These are phyloP conservation scores for Cyprinella venusta DNA, from an alignment of 2,797 vertebrate genomes.

Conservation along the genomic window DNA sequence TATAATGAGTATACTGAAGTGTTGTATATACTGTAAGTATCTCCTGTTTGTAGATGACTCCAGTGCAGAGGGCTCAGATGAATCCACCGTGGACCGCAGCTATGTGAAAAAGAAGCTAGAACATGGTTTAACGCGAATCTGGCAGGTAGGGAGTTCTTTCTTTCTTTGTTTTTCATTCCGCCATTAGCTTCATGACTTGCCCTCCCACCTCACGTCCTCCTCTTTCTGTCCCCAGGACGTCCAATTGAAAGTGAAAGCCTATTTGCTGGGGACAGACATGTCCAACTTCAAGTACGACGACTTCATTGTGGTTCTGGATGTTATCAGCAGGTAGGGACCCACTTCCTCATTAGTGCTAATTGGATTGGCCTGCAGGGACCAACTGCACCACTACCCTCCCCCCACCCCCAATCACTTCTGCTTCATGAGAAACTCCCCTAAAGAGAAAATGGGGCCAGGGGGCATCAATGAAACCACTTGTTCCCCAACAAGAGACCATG, in stretches of 20 bases:
- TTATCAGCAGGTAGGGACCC: constrained; percentile 91
- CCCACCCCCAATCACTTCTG: constrained; percentile 1
- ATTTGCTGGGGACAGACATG: constrained; percentile 96
- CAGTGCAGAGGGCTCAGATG: constrained; percentile 78
- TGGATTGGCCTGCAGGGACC: constrained; percentile 33
- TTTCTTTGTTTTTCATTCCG: neutral
- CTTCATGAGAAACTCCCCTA: constrained; percentile 33
- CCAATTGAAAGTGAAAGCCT: constrained; percentile 97
- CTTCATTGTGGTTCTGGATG: constrained; percentile 98
- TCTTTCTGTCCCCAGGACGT: constrained; percentile 84
- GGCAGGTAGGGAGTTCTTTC: constrained; percentile 84
- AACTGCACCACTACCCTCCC: neutral
- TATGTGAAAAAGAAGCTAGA: constrained; percentile 98
- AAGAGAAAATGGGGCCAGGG: constrained; percentile 24
- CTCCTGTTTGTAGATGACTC: constrained; percentile 78
- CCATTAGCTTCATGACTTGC: neutral
- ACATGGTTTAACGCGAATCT: constrained; percentile 94
- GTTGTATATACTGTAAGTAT: constrained; percentile 21
- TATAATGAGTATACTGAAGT: neutral
- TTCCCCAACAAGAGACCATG: constrained; percentile 23
- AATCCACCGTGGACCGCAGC: constrained; percentile 88
- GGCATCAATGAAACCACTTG: constrained; percentile 56
- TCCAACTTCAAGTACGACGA: constrained; percentile 99
- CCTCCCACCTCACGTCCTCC: neutral
- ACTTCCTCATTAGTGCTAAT: constrained; percentile 63